These are phyloP conservation scores for Holothuria scabra DNA, from an alignment of 53 echinoderm and acorn worm species.

Conservation along the genomic window DNA sequence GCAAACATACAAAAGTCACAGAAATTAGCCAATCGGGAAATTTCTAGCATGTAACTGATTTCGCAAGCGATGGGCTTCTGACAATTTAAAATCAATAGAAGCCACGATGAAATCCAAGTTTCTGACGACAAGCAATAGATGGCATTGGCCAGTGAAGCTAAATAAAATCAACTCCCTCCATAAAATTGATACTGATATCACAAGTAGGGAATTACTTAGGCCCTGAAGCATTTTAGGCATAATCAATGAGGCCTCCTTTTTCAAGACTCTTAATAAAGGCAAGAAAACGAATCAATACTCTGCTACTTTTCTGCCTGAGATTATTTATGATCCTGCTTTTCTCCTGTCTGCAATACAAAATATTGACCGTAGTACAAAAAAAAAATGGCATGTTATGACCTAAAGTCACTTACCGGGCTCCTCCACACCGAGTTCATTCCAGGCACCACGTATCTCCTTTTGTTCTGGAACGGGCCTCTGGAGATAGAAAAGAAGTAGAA, in stretches of 20 bases:
- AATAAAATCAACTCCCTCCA: too few relatives aligned
- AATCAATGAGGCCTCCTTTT: too few relatives aligned
- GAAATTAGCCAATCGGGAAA: background rate
- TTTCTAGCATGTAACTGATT: background rate
- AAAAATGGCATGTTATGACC: background rate
- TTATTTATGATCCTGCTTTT: too few relatives aligned
- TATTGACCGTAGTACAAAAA: too few relatives aligned
- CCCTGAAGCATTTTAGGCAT: too few relatives aligned
- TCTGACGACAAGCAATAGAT: background rate
- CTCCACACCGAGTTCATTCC: conserved; percentile 96
- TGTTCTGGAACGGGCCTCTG: conserved; percentile 94
- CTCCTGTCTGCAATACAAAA: too few relatives aligned
- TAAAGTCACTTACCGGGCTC: conserved; percentile 80
- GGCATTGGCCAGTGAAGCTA: background rate
- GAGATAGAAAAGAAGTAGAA: conserved; percentile 21
- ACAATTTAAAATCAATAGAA: background rate
- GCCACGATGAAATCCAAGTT: background rate
- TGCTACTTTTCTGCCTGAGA: too few relatives aligned
- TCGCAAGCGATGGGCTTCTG: background rate
- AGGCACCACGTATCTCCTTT: conserved; percentile 76
- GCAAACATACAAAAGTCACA: too few relatives aligned
- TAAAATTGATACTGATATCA: too few relatives aligned
- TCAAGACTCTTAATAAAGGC: too few relatives aligned
- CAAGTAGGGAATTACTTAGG: too few relatives aligned
- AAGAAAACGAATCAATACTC: too few relatives aligned